Evolutionary conservation across 2,113 vertebrate species (phyloP).

Genomic region (Euleptes europaea): DNA sequence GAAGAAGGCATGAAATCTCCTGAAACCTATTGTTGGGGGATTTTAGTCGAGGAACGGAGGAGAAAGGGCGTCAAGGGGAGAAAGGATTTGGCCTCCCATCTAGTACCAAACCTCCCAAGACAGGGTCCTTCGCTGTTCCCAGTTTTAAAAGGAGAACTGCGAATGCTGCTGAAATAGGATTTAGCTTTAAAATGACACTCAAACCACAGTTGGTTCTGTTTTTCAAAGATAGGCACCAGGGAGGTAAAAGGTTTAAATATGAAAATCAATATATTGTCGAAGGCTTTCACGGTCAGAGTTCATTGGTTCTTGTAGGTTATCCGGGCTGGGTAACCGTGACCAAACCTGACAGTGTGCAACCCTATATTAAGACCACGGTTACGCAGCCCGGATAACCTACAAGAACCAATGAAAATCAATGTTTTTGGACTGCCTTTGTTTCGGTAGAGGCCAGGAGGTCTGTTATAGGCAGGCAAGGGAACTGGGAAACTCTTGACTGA

Average conservation of each 20-base stretch:
- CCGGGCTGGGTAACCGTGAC: too few relatives aligned
- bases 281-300: too few relatives aligned
- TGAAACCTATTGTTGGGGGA: neutral
- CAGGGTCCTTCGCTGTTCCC: neutral
- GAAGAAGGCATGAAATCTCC: neutral
- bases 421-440: neutral
- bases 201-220: neutral
- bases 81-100: neutral
- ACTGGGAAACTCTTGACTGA: neutral
- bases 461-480: neutral
- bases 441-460: neutral
- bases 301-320: too few relatives aligned
- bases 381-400: too few relatives aligned
- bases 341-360: too few relatives aligned
- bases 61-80: neutral
- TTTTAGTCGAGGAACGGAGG: conserved; percentile 13
- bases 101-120: neutral
- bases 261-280: neutral
- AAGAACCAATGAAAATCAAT: too few relatives aligned
- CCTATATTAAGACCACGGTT: too few relatives aligned
- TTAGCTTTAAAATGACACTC: neutral
- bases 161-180: neutral
- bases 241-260: neutral
- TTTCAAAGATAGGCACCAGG: neutral
- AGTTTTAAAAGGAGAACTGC: neutral